A percentile compares a stretch with the other conserved stretches of the same genome.
Conservation (phyloP, 2,797 vertebrate genomes). For the Sebastes melanostomus region DNA sequence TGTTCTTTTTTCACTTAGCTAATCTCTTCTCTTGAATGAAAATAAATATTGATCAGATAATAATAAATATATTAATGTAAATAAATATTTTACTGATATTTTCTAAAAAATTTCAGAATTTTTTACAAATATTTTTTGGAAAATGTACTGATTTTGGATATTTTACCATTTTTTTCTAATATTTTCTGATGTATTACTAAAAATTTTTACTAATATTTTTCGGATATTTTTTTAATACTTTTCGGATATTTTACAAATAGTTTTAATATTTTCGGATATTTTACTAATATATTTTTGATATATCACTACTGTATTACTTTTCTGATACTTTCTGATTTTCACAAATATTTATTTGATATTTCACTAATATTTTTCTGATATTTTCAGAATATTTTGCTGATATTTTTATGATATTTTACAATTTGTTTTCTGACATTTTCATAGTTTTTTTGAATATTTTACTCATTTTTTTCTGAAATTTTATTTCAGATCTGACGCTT, state of each 20-base stretch:
- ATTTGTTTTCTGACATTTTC: neutral
- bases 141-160: no score
- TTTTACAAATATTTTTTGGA: no score
- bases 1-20: neutral
- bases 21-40: neutral
- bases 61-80: neutral
- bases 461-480: no score
- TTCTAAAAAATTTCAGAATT: no score
- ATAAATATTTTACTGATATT: neutral
- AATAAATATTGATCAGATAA: neutral
- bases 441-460: no score
- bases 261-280: neutral
- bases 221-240: neutral
- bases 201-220: neutral
- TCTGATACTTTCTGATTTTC: no score
- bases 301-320: no score
- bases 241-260: neutral
- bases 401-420: neutral
- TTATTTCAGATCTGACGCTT: no score
- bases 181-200: neutral
- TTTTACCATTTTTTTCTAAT: neutral
- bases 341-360: no score
- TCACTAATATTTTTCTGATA: no score
- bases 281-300: no score
- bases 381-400: no score